These are phyloP conservation scores for Heliocidaris erythrogramma DNA, from an alignment of 35 echinoderm and acorn worm genomes.

Conservation along the genomic window DNA sequence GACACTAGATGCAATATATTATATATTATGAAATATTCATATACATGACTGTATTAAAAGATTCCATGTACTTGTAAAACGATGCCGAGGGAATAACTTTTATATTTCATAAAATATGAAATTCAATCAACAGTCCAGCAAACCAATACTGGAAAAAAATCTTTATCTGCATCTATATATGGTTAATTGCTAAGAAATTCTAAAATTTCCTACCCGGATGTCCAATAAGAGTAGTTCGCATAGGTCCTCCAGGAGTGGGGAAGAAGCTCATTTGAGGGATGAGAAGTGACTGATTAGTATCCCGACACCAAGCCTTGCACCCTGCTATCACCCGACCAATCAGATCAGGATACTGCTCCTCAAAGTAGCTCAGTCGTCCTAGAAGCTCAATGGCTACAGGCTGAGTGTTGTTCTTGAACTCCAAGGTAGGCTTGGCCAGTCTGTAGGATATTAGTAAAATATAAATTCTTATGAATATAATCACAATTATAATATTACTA, in stretches of 20 bases:
- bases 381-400: constrained; percentile 75
- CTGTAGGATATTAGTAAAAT: constrained; percentile 41
- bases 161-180: no score
- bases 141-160: no score
- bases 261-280: constrained; percentile 80
- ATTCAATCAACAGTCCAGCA: no score
- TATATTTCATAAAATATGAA: no score
- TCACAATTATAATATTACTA: not conserved
- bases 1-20: no score
- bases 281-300: constrained; percentile 45
- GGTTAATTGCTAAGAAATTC: no score
- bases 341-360: constrained; percentile 41
- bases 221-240: constrained; percentile 84
- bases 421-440: constrained; percentile 84
- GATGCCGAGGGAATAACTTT: no score
- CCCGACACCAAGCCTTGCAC: constrained; percentile 60
- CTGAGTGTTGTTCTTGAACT: constrained; percentile 67
- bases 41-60: no score
- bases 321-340: constrained; percentile 70
- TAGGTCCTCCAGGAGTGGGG: constrained; percentile 82
- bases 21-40: no score
- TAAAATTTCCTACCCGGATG: constrained; percentile 67
- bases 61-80: no score
- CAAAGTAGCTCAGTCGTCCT: constrained; percentile 69
- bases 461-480: not conserved